phyloP scores from a whole-genome alignment of 2,888 invertebrate species.

The Drosophila meridionalis region DNA sequence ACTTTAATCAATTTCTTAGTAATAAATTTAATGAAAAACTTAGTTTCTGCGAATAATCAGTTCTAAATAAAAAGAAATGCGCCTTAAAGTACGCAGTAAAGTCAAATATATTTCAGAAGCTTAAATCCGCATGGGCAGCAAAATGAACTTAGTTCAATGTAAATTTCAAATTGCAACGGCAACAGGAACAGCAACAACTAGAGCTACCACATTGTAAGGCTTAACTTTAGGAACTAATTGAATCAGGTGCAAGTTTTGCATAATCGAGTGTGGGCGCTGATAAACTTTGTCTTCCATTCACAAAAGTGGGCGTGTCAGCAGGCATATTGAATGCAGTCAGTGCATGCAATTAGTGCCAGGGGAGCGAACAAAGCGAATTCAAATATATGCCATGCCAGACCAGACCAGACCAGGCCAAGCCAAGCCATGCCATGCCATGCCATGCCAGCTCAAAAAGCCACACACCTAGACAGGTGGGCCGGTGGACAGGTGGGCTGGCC shows the following conservation, averaged over 20 bases:
- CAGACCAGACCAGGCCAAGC: too few species aligned
- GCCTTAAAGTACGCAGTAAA: not conserved
- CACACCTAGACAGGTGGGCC: not conserved
- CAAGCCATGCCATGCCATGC: not conserved
- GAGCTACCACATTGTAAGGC: not conserved
- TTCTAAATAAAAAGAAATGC: not conserved
- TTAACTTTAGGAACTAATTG: slow-evolving; percentile 48
- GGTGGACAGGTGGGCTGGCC: not conserved
- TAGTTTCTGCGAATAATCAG: not conserved
- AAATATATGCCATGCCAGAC: not conserved
- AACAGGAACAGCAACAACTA: not conserved
- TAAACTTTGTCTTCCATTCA: slow-evolving; percentile 44
- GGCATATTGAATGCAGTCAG: slow-evolving; percentile 45
- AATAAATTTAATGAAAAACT: not conserved
- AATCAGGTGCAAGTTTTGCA: slow-evolving; percentile 46
- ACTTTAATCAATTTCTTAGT: not conserved
- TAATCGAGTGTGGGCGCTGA: slow-evolving; percentile 26
- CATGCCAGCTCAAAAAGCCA: not conserved
- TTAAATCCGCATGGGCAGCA: not conserved
- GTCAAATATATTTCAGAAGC: not conserved
- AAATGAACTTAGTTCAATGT: not conserved
- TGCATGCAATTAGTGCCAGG: slow-evolving; percentile 57
- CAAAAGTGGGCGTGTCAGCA: slow-evolving; percentile 37
- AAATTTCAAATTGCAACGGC: not conserved
- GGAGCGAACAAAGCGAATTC: slow-evolving; percentile 15